Conservation (phyloP, 2,888 invertebrate genomes). For the Creontiades dilutus region DNA sequence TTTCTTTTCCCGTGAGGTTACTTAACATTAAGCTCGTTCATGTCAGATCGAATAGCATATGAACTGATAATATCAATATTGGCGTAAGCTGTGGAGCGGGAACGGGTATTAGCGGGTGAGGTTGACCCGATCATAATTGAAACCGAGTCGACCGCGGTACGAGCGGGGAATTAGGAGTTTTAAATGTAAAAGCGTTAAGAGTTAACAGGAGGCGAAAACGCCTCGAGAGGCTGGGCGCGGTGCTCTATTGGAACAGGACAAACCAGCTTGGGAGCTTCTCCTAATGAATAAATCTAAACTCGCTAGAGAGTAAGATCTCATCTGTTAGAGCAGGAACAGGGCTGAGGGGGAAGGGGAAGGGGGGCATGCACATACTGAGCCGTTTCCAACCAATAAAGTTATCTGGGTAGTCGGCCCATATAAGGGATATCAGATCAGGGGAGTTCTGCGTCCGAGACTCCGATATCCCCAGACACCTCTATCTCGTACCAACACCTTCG, state of each 20-base stretch:
- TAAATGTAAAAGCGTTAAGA: slow-evolving; percentile 12
- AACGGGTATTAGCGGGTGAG: not conserved
- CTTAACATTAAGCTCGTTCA: not conserved
- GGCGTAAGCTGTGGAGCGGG: not conserved
- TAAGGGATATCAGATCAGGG: slow-evolving; percentile 65
- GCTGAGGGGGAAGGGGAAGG: not conserved
- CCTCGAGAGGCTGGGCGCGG: slow-evolving; percentile 6
- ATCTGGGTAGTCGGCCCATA: slow-evolving; percentile 57
- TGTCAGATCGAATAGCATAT: not conserved
- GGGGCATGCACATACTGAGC: slow-evolving; percentile 58
- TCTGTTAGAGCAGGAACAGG: slow-evolving; percentile 38
- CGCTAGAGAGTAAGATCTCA: slow-evolving; percentile 67
- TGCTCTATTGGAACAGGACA: slow-evolving; percentile 53
- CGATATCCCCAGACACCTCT: slow-evolving; percentile 27
- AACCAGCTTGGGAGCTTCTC: slow-evolving; percentile 47
- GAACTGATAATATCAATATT: not conserved
- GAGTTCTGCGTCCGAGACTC: not conserved
- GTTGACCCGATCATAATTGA: not conserved
- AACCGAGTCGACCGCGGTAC: not conserved
- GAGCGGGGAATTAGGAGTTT: slow-evolving; percentile 3
- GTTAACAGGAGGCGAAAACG: slow-evolving; percentile 34
- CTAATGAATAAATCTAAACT: slow-evolving; percentile 67
- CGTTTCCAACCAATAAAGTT: slow-evolving; percentile 67
- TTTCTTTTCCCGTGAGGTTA: not conserved
- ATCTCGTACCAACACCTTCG: slow-evolving; percentile 4